A percentile compares a stretch with the other conserved stretches of the same genome.
phyloP scores from a whole-genome alignment of 2,113 vertebrate genomes.

The Apaloderma vittatum region DNA sequence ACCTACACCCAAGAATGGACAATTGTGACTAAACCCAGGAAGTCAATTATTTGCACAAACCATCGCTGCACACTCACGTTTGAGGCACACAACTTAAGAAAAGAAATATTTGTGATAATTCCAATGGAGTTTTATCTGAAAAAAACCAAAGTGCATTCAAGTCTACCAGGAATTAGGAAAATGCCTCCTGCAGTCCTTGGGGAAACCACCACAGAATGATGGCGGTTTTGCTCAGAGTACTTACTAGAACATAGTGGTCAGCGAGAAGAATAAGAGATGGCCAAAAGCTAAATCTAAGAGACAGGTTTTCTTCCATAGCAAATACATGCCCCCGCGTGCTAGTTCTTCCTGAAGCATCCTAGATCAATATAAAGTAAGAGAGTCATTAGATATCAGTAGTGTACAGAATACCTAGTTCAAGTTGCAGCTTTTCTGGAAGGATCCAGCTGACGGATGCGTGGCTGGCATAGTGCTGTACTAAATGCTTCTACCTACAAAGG shows the following conservation, averaged over 20 bases:
- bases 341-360: conserved; percentile 89
- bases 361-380: conserved; percentile 27
- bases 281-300: conserved; percentile 85
- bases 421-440: neutral
- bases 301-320: conserved; percentile 84
- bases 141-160: neutral
- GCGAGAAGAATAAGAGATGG: conserved; percentile 93
- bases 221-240: conserved; percentile 45
- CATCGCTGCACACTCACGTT: neutral
- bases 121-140: neutral
- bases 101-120: neutral
- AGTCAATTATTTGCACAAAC: neutral
- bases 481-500: neutral
- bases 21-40: neutral
- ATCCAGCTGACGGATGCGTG: neutral
- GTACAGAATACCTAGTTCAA: neutral
- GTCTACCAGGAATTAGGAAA: neutral
- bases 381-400: neutral
- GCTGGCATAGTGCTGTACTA: neutral
- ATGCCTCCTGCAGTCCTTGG: neutral
- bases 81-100: neutral
- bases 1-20: neutral
- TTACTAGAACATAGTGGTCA: conserved; percentile 89
- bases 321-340: conserved; percentile 84
- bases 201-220: neutral